A percentile compares a stretch with the other conserved stretches of the same genome.
Conservation (phyloP, 1,140 invertebrate species). For the Anastrepha obliqua region DNA sequence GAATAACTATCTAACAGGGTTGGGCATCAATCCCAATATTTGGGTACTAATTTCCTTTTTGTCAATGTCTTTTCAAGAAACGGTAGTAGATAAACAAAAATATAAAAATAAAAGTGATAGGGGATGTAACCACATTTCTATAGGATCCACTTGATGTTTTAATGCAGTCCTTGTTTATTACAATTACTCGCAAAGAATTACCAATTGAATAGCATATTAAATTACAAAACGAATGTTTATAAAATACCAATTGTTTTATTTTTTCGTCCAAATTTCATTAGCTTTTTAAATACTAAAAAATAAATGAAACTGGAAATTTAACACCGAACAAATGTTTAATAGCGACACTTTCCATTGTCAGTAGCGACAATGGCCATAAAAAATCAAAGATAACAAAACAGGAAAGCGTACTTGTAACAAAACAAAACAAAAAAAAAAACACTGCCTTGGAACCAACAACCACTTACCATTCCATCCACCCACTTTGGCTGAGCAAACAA, state of each 20-base stretch:
- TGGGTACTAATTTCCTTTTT: too few species aligned
- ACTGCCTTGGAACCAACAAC: constrained; percentile 50
- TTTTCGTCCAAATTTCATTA: neutral
- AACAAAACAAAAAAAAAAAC: neutral
- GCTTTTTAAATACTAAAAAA: neutral
- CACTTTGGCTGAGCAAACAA: constrained; percentile 53
- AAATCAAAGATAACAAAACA: constrained; percentile 2
- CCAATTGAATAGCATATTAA: constrained; percentile 4
- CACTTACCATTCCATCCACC: constrained; percentile 43
- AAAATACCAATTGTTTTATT: constrained; percentile 1
- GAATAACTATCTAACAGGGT: too few species aligned
- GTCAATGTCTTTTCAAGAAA: too few species aligned
- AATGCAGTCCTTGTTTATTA: too few species aligned
- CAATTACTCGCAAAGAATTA: too few species aligned
- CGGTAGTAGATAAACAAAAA: too few species aligned
- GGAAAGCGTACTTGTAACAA: neutral
- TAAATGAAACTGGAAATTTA: constrained; percentile 57
- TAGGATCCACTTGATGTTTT: too few species aligned
- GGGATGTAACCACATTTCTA: too few species aligned
- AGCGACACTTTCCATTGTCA: constrained; percentile 57
- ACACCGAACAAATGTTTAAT: constrained; percentile 71
- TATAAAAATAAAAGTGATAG: too few species aligned
- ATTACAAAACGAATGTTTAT: neutral
- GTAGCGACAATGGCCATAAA: neutral
- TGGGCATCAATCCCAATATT: too few species aligned